phyloP scores from a whole-genome alignment of 2,113 vertebrate genomes.

The Zosterops borbonicus region DNA sequence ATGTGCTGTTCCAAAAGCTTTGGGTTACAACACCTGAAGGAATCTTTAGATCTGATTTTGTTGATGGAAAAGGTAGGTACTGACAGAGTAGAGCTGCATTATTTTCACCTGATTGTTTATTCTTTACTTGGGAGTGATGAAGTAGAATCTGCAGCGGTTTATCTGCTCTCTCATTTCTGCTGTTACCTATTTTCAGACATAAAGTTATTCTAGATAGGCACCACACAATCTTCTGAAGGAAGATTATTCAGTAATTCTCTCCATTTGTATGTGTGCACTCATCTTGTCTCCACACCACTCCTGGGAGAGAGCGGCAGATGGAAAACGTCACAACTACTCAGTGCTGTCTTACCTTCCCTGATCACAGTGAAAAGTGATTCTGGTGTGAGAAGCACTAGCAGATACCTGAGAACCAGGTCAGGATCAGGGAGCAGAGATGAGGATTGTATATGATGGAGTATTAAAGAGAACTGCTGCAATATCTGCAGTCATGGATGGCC shows the following conservation, averaged over 20 bases:
- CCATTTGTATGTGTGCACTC: neutral
- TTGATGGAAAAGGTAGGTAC: neutral
- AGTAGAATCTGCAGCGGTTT: neutral
- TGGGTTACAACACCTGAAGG: neutral
- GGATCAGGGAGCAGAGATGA: neutral
- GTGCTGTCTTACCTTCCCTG: neutral
- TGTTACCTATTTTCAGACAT: neutral
- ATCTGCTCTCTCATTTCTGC: neutral
- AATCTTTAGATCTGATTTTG: neutral
- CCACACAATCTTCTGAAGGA: neutral
- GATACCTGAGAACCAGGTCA: neutral
- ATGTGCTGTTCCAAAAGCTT: neutral
- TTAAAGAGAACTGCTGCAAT: neutral
- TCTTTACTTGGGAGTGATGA: neutral
- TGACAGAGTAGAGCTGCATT: neutral
- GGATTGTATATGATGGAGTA: neutral
- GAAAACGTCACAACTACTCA: neutral
- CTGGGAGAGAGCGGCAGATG: neutral
- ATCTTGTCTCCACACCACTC: neutral
- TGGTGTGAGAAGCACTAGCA: neutral
- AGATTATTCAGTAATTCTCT: neutral
- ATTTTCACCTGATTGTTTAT: neutral
- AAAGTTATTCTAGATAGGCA: neutral
- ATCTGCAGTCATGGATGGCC: neutral
- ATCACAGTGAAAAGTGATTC: neutral